Evolutionary conservation across 2,888 invertebrate species (phyloP).

Genomic region (Opisthograptis luteolata): DNA sequence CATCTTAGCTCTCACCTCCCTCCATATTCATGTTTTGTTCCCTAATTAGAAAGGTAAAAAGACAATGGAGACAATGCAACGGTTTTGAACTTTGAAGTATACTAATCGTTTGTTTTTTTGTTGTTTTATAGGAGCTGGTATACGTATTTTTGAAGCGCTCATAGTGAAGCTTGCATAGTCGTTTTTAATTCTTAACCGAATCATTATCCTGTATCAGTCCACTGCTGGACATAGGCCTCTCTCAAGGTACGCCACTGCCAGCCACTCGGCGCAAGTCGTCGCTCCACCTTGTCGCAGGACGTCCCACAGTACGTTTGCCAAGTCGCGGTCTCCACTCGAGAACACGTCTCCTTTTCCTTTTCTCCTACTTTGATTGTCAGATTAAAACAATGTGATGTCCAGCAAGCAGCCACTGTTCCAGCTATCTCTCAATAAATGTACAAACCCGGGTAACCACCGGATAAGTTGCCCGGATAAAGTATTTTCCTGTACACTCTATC

Average conservation of each 20-base stretch:
- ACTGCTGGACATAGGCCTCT: too few relatives aligned
- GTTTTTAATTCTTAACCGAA: too few relatives aligned
- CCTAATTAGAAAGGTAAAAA: conserved; percentile 27
- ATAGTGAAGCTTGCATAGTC: too few relatives aligned
- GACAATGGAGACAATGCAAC: conserved; percentile 10
- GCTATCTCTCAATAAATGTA: conserved; percentile 24
- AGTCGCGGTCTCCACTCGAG: too few relatives aligned
- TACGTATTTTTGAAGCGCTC: background rate
- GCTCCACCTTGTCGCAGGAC: too few relatives aligned
- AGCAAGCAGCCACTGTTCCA: background rate
- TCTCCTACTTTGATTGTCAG: too few relatives aligned
- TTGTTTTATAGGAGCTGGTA: background rate
- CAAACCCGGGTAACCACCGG: conserved; percentile 27
- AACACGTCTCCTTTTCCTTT: background rate
- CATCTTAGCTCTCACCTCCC: conserved; percentile 13
- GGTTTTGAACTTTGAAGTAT: too few relatives aligned
- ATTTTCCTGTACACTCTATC: conserved; percentile 29
- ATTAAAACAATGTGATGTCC: background rate
- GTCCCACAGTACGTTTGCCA: too few relatives aligned
- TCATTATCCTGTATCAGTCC: too few relatives aligned
- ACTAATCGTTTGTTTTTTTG: background rate
- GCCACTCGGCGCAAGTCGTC: too few relatives aligned
- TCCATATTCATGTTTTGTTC: conserved; percentile 22
- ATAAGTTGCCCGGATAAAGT: conserved; percentile 32
- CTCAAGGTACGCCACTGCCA: too few relatives aligned